Evolutionary conservation across 2,797 vertebrate species (phyloP).

Genomic region (Sebastiscus tertius): DNA sequence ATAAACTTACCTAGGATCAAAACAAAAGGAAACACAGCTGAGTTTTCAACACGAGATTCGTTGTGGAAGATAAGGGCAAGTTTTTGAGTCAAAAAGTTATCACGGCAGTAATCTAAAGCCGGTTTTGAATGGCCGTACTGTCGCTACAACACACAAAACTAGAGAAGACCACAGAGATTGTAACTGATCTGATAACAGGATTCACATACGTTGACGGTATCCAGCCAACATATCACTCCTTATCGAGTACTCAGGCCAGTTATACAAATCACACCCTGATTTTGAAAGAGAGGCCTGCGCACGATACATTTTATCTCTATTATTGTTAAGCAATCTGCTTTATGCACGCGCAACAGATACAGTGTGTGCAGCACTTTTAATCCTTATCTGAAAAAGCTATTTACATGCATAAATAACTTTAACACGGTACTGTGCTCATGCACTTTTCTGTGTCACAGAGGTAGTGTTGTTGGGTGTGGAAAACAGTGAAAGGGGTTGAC

Average conservation of each 20-base stretch:
- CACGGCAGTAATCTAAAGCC: slow-evolving; percentile 21
- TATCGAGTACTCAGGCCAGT: slow-evolving; percentile 60
- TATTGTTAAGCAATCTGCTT: slow-evolving; percentile 12
- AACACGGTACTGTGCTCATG: slow-evolving; percentile 4
- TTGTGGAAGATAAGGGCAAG: neutral
- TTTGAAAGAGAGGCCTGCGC: slow-evolving; percentile 39
- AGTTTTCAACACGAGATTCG: slow-evolving; percentile 13
- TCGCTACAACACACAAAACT: slow-evolving; percentile 16
- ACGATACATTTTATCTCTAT: slow-evolving; percentile 22
- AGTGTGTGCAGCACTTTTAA: neutral
- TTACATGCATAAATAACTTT: slow-evolving; percentile 17
- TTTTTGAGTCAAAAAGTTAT: slow-evolving; percentile 30
- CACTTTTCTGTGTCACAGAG: slow-evolving; percentile 23
- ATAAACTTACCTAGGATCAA: slow-evolving; percentile 80
- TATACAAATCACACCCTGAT: slow-evolving; percentile 64
- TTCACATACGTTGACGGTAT: slow-evolving; percentile 47
- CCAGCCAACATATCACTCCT: slow-evolving; percentile 40
- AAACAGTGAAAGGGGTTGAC: slow-evolving; percentile 48
- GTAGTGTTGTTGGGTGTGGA: slow-evolving; percentile 27
- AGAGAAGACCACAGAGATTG: slow-evolving; percentile 37
- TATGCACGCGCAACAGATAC: slow-evolving; percentile 11
- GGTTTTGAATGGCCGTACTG: slow-evolving; percentile 1
- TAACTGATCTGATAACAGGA: slow-evolving; percentile 56
- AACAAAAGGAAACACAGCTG: slow-evolving; percentile 48
- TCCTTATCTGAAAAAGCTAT: neutral